Evolutionary conservation across 2,888 invertebrate genomes (phyloP), one percentile per base, ranked within the genome.

Genomic region (Orchesella flavescens): DNA sequence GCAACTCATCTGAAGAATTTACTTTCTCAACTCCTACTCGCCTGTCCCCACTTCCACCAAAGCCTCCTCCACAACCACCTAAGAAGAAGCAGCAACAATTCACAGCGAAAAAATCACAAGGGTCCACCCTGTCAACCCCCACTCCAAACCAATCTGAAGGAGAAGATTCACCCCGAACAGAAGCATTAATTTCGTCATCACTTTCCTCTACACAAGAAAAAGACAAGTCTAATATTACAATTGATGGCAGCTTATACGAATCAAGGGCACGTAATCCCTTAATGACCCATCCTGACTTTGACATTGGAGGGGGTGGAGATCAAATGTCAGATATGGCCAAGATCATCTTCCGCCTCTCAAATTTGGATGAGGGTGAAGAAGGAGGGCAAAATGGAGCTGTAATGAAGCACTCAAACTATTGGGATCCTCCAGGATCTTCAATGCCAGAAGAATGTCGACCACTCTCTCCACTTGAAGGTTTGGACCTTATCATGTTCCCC

Each of bases 311-410:
- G 0, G 68, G 34, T 21, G 72, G 76, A n/a, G 84, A 82, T 34
- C 17, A 73, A 72, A 86, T 86, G 86, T 86, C 86, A 5, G 86
- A 86, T 53, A 86, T 85, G 84, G 86, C 84, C 1, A 84, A 85
- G 57, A 81, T 85, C 5, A 86, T 86, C n/a, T 86, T 86, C 49
- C 77, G 78, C 5, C 68, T 86, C 4, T 86, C 86, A 0, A 85
- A 84, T 53, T 46, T 86, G 10, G 72, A 73, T 15, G 76, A 83
- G n/a, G n/a, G n/a, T n/a, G 69, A 59, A 12, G 34, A 65, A 13
- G 61, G 19, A 34, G 46, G 19, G 34, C 46, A 63, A 13, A 23
- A 21, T 34, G 34, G 19, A 59, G 57, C 21, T 43, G 43, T 23
- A 34, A 49, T 81, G 46, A 46, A 43, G n/a, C 61, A 59, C 34